phyloP scores from a whole-genome alignment of 2,113 vertebrate species.

The Spea bombifrons region DNA sequence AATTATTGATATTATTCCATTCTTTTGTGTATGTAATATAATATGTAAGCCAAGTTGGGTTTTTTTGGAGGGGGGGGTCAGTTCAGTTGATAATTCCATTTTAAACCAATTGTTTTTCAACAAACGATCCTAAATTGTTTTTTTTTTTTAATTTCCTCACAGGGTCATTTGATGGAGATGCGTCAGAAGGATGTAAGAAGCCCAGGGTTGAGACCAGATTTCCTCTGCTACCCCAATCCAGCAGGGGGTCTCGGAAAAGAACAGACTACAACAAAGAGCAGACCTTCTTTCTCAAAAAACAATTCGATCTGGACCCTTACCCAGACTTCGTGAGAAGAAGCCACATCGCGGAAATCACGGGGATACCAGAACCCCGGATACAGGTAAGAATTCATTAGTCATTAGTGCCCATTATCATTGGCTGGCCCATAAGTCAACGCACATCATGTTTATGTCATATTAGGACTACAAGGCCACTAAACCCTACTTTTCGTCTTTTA shows the following conservation, averaged over 20 bases:
- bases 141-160: not conserved
- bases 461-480: not conserved
- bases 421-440: not conserved
- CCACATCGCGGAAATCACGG: not conserved
- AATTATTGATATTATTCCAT: not conserved
- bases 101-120: too few relatives aligned
- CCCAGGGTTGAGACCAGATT: not conserved
- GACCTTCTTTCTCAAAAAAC: constrained; percentile 4
- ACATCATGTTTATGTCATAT: too few relatives aligned
- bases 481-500: not conserved
- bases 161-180: constrained; percentile 1
- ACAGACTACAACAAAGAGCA: constrained; percentile 18
- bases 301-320: constrained; percentile 15
- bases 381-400: constrained; percentile 2
- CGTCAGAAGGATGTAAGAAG: not conserved
- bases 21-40: not conserved
- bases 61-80: not conserved
- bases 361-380: constrained; percentile 21
- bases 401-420: not conserved
- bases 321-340: constrained; percentile 13
- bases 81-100: too few relatives aligned
- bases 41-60: not conserved
- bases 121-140: not conserved
- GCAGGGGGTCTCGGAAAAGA: not conserved
- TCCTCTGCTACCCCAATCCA: too few relatives aligned